A percentile compares a stretch with the other conserved stretches of the same genome.
phyloP scores from a whole-genome alignment of 2,888 invertebrate genomes.

The Drosophila merina region DNA sequence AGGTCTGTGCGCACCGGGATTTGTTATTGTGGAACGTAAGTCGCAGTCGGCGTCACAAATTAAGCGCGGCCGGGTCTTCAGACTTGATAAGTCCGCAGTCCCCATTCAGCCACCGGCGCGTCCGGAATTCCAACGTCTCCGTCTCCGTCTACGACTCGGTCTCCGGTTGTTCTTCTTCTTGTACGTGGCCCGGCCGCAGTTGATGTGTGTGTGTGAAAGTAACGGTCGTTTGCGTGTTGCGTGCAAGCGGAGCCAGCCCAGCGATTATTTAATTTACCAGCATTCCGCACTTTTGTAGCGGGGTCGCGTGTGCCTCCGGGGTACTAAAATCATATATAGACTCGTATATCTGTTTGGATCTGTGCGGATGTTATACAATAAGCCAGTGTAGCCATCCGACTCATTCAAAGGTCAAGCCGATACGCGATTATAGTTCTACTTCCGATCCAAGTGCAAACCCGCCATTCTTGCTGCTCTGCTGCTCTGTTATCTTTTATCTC shows the following conservation, averaged over 20 bases:
- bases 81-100: conserved; percentile 64
- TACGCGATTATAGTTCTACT: conserved; percentile 18
- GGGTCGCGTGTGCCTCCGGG: conserved; percentile 11
- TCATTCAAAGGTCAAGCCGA: conserved; percentile 37
- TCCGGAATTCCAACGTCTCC: conserved; percentile 35
- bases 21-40: conserved; percentile 58
- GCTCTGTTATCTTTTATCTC: conserved; percentile 14
- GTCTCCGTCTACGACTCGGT: conserved; percentile 20
- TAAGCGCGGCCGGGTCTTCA: conserved; percentile 64
- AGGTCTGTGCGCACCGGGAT: conserved; percentile 62
- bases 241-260: conserved; percentile 26
- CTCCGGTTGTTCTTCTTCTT: conserved; percentile 22
- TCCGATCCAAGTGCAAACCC: conserved; percentile 34
- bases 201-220: conserved; percentile 34
- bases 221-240: conserved; percentile 71
- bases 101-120: conserved; percentile 33
- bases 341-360: conserved; percentile 12
- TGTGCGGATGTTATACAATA: conserved; percentile 36
- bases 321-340: conserved; percentile 18
- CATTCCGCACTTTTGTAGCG: conserved; percentile 21
- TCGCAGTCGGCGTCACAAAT: conserved; percentile 53
- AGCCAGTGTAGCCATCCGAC: conserved; percentile 22
- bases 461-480: not conserved
- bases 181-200: not conserved
- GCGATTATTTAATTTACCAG: conserved; percentile 62